A percentile compares a stretch with the other conserved stretches of the same genome.
These are phyloP conservation scores for Hucho hucho DNA, from an alignment of 2,113 vertebrate genomes.

Conservation along the genomic window DNA sequence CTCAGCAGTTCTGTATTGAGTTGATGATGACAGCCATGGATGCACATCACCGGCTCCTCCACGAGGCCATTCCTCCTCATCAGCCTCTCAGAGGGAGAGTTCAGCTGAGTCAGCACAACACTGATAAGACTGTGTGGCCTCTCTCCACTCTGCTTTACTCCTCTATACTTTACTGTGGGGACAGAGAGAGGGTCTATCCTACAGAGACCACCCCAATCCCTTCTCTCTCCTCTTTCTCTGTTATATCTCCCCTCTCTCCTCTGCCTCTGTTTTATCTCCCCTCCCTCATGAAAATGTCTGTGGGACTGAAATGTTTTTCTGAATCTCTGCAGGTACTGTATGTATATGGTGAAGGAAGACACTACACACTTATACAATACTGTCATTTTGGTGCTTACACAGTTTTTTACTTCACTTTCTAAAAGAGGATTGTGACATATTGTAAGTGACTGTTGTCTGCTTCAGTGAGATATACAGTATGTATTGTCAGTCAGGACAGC, in stretches of 20 bases:
- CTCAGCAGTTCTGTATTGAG: constrained; percentile 48
- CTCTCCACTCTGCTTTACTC: constrained; percentile 19
- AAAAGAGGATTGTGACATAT: not conserved
- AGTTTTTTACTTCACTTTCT: not conserved
- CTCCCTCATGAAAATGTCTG: constrained; percentile 3
- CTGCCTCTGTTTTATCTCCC: not conserved
- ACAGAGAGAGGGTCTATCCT: not conserved
- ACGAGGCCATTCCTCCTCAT: constrained; percentile 52
- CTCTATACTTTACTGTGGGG: constrained; percentile 12
- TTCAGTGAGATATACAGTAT: no score
- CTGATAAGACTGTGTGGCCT: constrained; percentile 44
- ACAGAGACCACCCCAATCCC: constrained; percentile 4
- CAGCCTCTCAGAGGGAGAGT: constrained; percentile 53
- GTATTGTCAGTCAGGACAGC: not conserved
- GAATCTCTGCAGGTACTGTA: constrained; percentile 5
- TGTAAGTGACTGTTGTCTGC: no score
- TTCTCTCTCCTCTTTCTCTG: not conserved
- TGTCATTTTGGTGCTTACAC: not conserved
- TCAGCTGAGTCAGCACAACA: constrained; percentile 57
- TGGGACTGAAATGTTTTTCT: constrained; percentile 12
- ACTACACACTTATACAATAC: not conserved
- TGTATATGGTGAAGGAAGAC: no score
- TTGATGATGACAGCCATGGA: constrained; percentile 39
- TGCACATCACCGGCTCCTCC: constrained; percentile 28
- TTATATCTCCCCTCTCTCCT: not conserved